Percentiles rank a stretch among this genome's conserved stretches.
Evolutionary conservation across 1,140 invertebrate genomes (phyloP).

Genomic region (Maniola jurtina): DNA sequence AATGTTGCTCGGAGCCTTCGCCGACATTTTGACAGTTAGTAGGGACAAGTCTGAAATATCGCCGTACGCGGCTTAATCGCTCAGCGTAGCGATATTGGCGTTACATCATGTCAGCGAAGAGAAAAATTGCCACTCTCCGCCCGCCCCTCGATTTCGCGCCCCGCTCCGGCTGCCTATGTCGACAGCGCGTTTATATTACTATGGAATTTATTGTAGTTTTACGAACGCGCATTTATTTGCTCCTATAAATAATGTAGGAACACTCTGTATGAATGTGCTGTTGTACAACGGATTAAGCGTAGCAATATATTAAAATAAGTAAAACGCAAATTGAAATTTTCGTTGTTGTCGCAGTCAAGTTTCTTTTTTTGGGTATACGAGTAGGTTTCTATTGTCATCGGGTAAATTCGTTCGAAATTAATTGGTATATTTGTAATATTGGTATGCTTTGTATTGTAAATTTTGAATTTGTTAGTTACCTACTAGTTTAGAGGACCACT

Average conservation of each 20-base stretch:
- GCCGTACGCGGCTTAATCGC: conserved; percentile 76
- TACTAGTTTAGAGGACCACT: too few species aligned
- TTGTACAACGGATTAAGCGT: not conserved
- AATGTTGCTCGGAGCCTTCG: conserved; percentile 26
- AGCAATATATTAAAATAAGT: not conserved
- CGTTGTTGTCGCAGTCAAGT: not conserved
- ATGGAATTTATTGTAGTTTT: conserved; percentile 73
- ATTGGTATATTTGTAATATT: too few species aligned
- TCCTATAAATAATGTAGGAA: conserved; percentile 35
- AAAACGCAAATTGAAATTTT: not conserved
- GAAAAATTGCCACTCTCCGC: conserved; percentile 72
- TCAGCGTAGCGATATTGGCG: conserved; percentile 76
- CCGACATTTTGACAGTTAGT: conserved; percentile 73
- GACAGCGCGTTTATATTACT: conserved; percentile 74
- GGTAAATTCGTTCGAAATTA: too few species aligned
- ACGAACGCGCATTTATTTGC: conserved; percentile 65
- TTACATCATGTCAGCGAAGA: conserved; percentile 77
- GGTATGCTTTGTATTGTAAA: too few species aligned
- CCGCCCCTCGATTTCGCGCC: conserved; percentile 39
- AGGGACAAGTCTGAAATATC: conserved; percentile 76
- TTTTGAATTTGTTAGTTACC: too few species aligned
- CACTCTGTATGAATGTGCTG: conserved; percentile 11
- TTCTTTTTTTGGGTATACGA: not conserved
- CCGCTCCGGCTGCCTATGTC: conserved; percentile 48
- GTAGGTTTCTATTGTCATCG: not conserved